Base-by-base conservation (phyloP, 2,113 vertebrate species). In the Cyprinodon brontotheroides region DNA sequence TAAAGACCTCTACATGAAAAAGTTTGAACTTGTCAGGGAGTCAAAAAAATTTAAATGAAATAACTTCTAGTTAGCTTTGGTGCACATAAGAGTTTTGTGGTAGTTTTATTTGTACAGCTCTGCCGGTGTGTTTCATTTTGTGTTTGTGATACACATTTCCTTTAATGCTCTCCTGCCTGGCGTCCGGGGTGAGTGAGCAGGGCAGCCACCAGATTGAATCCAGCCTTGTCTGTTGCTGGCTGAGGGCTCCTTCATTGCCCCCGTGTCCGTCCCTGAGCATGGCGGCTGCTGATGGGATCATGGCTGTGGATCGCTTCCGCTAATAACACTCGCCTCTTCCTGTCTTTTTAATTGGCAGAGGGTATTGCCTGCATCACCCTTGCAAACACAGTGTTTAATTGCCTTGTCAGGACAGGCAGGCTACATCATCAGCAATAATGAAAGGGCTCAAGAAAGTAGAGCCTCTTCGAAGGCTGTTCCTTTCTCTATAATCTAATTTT, bases 201-300 rank as follows among this genome's bases (percentile, higher is more conserved):
- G 79, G 72, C 81, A 83, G 77, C 3, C 10, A 22, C 68, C 63
- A 53, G 77, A 89, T 75, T 85, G 84, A 77, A 83, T 72, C 70
- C 78, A 80, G 66, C 74, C 78, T 61, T 72, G 59, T 82, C 66
- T 45, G 80, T 69, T 38, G 59, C 71, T 48, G 78, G 65, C 62
- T 36, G 29, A 61, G 70, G 73, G 70, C 61, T 74, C 72, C 59
- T 57, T 66, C 77, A 78, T 73, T 75, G 81, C 4, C 78, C 73
- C 47, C 29, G 0, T 0, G 70, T 83, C 75, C 43, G 81, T 75
- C 75, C 47, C 65, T 2, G 48, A 70, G 77, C 43, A 14, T 37
- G 75, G 67, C 77, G 59, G 79, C 77, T 72, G 74, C 77, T 85
- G 82, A 89, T 88, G 80, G 79, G 84, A 85, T 88, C 86, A 78